These are phyloP conservation scores for Actinernus sp. DNA, from an alignment of 92 coral and sea anemone species.

Conservation along the genomic window DNA sequence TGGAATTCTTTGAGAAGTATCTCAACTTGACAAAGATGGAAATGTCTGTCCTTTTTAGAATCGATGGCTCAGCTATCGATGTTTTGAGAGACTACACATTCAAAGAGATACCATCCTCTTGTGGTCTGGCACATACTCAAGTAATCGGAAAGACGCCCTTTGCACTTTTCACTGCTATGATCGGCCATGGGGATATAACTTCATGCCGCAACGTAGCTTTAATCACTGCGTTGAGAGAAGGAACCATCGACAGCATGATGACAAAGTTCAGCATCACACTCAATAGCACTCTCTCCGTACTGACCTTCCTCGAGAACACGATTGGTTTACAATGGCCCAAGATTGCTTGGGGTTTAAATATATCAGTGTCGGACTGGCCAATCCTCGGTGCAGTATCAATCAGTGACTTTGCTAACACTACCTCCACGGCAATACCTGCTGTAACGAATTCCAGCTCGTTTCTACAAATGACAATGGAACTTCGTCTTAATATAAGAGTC, in stretches of 20 bases:
- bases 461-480: slow-evolving; percentile 22
- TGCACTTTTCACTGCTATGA: slow-evolving; percentile 27
- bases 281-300: slow-evolving; percentile 35
- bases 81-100: slow-evolving; percentile 54
- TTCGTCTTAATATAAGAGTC: slow-evolving; percentile 1
- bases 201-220: slow-evolving; percentile 62
- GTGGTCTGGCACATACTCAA: slow-evolving; percentile 14
- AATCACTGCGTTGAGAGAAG: slow-evolving; percentile 36
- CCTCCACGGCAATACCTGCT: slow-evolving; percentile 3
- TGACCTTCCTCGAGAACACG: slow-evolving; percentile 38
- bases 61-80: slow-evolving; percentile 30
- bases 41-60: slow-evolving; percentile 32
- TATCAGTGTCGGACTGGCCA: slow-evolving; percentile 65
- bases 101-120: slow-evolving; percentile 50
- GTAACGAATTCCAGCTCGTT: slow-evolving; percentile 19
- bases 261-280: slow-evolving; percentile 46
- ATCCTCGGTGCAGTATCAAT: slow-evolving; percentile 46
- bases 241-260: slow-evolving; percentile 23
- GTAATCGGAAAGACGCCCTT: slow-evolving; percentile 20
- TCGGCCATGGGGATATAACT: slow-evolving; percentile 40
- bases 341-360: slow-evolving; percentile 67
- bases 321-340: slow-evolving; percentile 59
- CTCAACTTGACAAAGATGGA: slow-evolving; percentile 46
- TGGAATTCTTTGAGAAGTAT: slow-evolving; percentile 34
- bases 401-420: slow-evolving; percentile 6